Evolutionary conservation across 2,797 vertebrate species (phyloP).

Genomic region (Toxotes lorentzi): DNA sequence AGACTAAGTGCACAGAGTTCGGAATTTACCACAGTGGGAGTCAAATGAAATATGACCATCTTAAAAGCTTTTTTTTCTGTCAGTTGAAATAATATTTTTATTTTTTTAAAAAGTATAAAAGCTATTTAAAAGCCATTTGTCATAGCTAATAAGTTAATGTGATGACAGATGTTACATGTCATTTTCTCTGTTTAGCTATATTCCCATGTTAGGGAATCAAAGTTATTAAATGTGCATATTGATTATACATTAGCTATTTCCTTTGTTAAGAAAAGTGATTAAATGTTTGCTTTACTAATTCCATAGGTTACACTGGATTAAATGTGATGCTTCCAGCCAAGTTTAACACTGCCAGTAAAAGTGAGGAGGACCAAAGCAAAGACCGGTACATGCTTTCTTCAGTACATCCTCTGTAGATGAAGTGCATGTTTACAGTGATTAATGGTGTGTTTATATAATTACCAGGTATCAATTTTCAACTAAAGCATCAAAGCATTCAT

Average conservation of each 20-base stretch:
- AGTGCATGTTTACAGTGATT: neutral
- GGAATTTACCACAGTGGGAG: neutral
- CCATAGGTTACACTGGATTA: slow-evolving; percentile 2
- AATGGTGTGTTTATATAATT: neutral
- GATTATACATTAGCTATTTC: slow-evolving; percentile 2
- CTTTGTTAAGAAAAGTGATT: slow-evolving; percentile 1
- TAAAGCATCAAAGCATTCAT: neutral
- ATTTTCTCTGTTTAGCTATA: slow-evolving; percentile 1
- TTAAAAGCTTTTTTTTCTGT: slow-evolving; percentile 18
- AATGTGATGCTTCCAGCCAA: neutral
- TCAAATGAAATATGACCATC: slow-evolving; percentile 7
- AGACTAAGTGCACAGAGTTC: neutral
- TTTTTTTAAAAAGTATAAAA: neutral
- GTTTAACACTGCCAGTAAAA: slow-evolving; percentile 3
- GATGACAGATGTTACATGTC: neutral
- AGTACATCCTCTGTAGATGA: neutral
- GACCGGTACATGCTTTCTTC: neutral
- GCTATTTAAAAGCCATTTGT: neutral
- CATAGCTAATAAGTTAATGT: slow-evolving; percentile 4
- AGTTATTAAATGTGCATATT: slow-evolving; percentile 26
- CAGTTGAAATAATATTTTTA: neutral
- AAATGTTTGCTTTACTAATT: slow-evolving; percentile 1
- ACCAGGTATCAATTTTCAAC: neutral
- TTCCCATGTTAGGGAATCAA: neutral
- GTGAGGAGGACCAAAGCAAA: neutral